Conservation (phyloP, 2,888 invertebrate species). For the Hyles lineata region DNA sequence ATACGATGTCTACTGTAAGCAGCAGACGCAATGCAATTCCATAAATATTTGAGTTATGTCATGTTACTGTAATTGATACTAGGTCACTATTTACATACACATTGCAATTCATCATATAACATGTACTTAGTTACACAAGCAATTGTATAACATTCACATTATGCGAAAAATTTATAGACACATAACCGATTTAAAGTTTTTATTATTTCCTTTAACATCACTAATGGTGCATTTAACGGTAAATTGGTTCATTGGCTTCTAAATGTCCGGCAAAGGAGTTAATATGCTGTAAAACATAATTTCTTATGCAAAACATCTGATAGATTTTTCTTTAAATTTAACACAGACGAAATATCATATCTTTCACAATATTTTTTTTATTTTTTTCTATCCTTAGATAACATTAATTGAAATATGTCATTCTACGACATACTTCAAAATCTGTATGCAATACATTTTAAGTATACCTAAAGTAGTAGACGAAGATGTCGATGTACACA, state of each 20-base stretch:
- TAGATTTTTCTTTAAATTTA: not conserved
- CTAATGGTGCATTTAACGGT: not conserved
- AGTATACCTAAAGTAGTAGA: too few species aligned
- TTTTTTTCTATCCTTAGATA: too few species aligned
- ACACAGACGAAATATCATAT: too few species aligned
- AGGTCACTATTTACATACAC: not conserved
- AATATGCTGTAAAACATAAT: not conserved
- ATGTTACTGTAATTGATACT: not conserved
- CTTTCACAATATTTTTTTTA: too few species aligned
- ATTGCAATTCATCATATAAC: conserved; percentile 14
- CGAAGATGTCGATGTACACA: too few species aligned
- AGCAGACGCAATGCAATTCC: not conserved
- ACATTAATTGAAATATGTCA: too few species aligned
- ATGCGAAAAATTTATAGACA: not conserved
- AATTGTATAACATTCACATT: not conserved
- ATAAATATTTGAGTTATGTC: conserved; percentile 1
- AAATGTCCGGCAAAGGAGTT: not conserved
- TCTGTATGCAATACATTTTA: too few species aligned
- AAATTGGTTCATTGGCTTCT: not conserved
- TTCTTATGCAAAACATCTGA: not conserved
- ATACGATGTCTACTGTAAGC: too few species aligned
- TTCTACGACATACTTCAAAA: too few species aligned
- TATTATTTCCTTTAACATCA: not conserved
- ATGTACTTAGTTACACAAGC: not conserved
- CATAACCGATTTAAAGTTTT: conserved; percentile 1